phyloP scores from a whole-genome alignment of 2,888 invertebrate genomes.

The Ligdia adustata region DNA sequence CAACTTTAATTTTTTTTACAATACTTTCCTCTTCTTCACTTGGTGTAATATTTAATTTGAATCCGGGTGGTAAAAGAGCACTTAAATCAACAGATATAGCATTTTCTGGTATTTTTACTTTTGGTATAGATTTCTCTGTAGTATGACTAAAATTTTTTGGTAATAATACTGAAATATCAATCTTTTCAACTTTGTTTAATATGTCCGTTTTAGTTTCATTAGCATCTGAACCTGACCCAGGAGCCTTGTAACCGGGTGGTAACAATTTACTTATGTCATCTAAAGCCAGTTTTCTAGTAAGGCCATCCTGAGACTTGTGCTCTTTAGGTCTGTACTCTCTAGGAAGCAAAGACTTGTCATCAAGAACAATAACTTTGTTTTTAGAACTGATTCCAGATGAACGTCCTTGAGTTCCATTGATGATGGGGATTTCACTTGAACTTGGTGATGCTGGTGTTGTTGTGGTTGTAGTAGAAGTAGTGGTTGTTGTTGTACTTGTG shows the following conservation, averaged over 20 bases:
- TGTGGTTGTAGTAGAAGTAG: conserved; percentile 62
- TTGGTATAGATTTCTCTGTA: conserved; percentile 55
- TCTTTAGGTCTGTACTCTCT: conserved; percentile 81
- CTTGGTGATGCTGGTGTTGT: conserved; percentile 43
- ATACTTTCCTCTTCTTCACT: conserved; percentile 42
- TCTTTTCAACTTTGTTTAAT: conserved; percentile 57
- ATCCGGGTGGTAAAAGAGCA: conserved; percentile 86
- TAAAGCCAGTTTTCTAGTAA: conserved; percentile 75
- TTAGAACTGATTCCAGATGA: conserved; percentile 83
- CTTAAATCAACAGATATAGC: conserved; percentile 77
- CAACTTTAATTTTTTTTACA: conserved; percentile 57
- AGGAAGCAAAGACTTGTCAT: conserved; percentile 80
- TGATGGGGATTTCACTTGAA: conserved; percentile 50
- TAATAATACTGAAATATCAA: conserved; percentile 84
- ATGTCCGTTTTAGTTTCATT: conserved; percentile 58
- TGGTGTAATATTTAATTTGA: conserved; percentile 66
- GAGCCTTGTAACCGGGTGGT: conserved; percentile 87
- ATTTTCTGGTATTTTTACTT: conserved; percentile 50
- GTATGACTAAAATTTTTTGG: conserved; percentile 85
- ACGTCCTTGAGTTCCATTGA: conserved; percentile 74
- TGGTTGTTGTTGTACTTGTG: conserved; percentile 79
- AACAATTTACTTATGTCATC: conserved; percentile 85
- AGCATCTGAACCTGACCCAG: conserved; percentile 49
- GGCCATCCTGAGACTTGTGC: conserved; percentile 64
- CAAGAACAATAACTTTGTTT: conserved; percentile 83